Conservation (phyloP, 2,113 vertebrate species). For the Uria aalge region DNA sequence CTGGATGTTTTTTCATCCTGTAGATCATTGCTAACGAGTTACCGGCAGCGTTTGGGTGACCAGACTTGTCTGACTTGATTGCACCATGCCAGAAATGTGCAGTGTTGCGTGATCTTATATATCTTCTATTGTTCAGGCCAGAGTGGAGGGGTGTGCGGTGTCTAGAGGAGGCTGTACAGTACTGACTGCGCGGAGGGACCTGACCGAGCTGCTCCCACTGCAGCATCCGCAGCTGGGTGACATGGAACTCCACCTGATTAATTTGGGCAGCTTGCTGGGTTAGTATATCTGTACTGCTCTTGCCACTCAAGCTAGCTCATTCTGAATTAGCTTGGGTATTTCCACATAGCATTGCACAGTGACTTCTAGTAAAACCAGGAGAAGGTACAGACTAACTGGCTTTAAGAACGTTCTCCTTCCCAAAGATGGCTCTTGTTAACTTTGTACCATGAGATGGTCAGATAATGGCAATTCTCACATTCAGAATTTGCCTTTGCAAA, state of each 20-base stretch:
- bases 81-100: neutral
- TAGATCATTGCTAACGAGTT: neutral
- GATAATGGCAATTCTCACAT: neutral
- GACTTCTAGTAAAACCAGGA: neutral
- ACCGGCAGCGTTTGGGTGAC: neutral
- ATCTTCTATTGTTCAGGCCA: neutral
- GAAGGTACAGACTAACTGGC: neutral
- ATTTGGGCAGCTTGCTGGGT: neutral
- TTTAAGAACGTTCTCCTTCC: neutral
- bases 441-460: neutral
- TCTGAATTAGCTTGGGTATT: neutral
- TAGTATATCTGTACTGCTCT: neutral
- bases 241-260: neutral
- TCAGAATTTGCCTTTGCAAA: neutral
- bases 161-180: neutral
- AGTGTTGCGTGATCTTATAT: fast-evolving
- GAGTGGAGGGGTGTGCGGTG: too few species aligned
- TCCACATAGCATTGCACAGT: neutral
- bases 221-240: fast-evolving
- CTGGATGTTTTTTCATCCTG: neutral
- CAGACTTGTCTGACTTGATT: neutral
- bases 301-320: neutral
- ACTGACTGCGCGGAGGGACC: neutral
- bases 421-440: neutral
- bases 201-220: fast-evolving